Base-by-base conservation (phyloP, 2,888 invertebrate species). In the Mallateleia sp. region DNA sequence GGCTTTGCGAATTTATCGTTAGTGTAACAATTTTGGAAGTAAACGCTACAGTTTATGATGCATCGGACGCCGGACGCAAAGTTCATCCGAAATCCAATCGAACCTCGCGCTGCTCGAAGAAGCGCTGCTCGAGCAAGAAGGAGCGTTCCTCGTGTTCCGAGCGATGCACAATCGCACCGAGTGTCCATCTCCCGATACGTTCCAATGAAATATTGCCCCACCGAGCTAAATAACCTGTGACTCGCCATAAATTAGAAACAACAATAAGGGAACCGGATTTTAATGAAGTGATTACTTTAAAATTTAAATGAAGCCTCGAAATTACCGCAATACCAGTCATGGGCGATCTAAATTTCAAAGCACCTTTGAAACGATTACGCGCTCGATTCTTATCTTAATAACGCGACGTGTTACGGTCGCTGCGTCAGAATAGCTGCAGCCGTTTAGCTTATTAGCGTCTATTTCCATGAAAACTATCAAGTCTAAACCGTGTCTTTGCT, bases 321-420 rank as follows among this genome's bases (percentile, higher is more conserved):
- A 86, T 79, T 42, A 54, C 67, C 47, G 67, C 78, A 66, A 58
- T 87, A 79, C 75, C 67, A 60, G 78, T 75, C 78, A 81, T 50
- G 74, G 77, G 22, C 80, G 78, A 84, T 88, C 87, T 85, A 88
- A 72, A 81, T 81, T 84, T 85, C 32, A 81, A 88, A 88, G 78
- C 69, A 75, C 87, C 78, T 85, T 85, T 47, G 56, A 28, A 84
- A 72, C 81, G 85, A 85, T 88, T 88, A 84, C 77, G 77, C 84
- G 80, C 58, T 52, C 79, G 87, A 88, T 88, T 71, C 81, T 85
- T 81, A 81, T 88, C 84, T 88, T 77, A 85, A 88, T 85, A 85
- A 88, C 74, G 84, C 81, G 84, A 87, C 78, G 72, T 58, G 84
- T 81, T 84, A 87, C 87, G 87, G 72, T 88, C 69, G 56, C 58